phyloP scores from a whole-genome alignment of 1,140 invertebrate species.

The Oryctes rhinoceros region DNA sequence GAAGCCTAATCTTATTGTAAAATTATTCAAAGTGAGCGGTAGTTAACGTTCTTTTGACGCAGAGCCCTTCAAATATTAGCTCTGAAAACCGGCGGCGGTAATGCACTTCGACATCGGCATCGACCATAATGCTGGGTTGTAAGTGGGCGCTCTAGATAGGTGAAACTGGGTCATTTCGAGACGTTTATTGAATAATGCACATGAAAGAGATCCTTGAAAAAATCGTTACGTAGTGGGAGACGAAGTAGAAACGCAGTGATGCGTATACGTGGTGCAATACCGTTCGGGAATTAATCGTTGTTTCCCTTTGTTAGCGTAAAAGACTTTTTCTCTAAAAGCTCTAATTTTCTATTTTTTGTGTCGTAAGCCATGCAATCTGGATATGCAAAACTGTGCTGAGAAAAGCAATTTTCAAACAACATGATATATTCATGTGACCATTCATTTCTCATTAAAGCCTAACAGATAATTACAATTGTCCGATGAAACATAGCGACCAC shows the following conservation, averaged over 20 bases:
- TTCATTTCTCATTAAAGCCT: too few relatives aligned
- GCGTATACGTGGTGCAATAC: constrained; percentile 10
- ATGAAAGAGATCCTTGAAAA: constrained; percentile 18
- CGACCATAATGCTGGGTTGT: neutral
- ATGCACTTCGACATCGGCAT: constrained; percentile 8
- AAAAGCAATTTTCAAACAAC: too few relatives aligned
- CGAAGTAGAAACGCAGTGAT: constrained; percentile 4
- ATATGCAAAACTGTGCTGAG: too few relatives aligned
- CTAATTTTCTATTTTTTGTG: neutral
- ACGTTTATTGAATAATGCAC: constrained; percentile 22
- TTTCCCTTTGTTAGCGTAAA: neutral
- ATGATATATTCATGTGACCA: too few relatives aligned
- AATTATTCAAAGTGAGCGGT: constrained; percentile 21
- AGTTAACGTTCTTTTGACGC: constrained; percentile 18
- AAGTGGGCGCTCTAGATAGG: constrained; percentile 7
- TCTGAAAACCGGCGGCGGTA: neutral
- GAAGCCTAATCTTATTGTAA: constrained; percentile 22
- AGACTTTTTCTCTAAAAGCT: neutral
- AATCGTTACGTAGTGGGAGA: constrained; percentile 7
- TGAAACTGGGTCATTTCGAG: constrained; percentile 9
- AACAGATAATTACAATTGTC: too few relatives aligned
- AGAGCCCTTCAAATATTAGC: constrained; percentile 13
- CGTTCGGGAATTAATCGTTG: neutral
- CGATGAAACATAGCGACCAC: too few relatives aligned
- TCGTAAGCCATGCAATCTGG: too few relatives aligned